Evolutionary conservation across 2,888 invertebrate species (phyloP).

Genomic region (Hydriomena furcata): DNA sequence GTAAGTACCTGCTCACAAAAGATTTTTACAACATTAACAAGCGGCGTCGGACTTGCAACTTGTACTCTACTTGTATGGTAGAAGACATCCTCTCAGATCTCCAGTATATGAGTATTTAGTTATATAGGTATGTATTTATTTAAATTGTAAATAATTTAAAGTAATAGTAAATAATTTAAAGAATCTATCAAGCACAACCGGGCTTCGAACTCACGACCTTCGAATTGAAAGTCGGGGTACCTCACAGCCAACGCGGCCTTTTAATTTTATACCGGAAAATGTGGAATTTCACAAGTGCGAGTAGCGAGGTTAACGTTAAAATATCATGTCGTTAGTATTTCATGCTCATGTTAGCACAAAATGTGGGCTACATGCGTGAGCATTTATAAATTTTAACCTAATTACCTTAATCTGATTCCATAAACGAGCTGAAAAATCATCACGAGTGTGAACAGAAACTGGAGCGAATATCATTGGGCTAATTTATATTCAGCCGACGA

Average conservation of each 20-base stretch:
- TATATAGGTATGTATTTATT: no score
- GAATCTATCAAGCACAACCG: no score
- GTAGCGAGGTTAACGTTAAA: conserved; percentile 38
- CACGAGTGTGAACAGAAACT: conserved; percentile 34
- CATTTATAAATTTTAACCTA: conserved; percentile 56
- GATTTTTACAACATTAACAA: conserved; percentile 5
- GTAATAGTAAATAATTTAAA: no score
- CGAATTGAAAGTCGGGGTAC: no score
- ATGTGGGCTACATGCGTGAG: conserved; percentile 49
- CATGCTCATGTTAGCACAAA: conserved; percentile 54
- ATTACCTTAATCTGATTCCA: conserved; percentile 50
- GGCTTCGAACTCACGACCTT: no score
- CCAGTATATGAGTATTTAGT: no score
- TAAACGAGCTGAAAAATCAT: conserved; percentile 37
- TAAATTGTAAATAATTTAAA: no score
- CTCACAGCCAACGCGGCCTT: no score
- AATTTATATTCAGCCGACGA: no score
- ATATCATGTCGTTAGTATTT: conserved; percentile 59
- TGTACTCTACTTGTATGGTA: no score
- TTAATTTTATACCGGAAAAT: conserved; percentile 4
- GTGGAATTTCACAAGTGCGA: conserved; percentile 15
- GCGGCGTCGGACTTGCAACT: no score
- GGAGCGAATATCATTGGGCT: conserved; percentile 25
- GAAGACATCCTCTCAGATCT: no score
- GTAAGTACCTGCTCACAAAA: background rate